phyloP scores from a whole-genome alignment of 2,888 invertebrate genomes.

The Rotaria socialis region DNA sequence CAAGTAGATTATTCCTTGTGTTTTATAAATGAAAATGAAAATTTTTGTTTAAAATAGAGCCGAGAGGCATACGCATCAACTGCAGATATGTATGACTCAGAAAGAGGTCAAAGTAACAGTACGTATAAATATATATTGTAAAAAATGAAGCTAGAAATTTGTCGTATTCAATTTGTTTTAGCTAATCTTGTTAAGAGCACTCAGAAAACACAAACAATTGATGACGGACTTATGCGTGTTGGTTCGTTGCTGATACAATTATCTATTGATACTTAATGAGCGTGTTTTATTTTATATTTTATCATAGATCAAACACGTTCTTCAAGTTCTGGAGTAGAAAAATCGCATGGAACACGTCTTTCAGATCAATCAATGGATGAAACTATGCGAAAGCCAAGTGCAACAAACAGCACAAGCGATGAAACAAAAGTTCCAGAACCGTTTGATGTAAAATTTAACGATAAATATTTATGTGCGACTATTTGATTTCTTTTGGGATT shows the following conservation, averaged over 20 bases:
- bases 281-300: not conserved
- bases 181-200: not conserved
- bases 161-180: not conserved
- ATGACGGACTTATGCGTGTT: not conserved
- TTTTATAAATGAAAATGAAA: too few species aligned
- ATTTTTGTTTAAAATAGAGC: not conserved
- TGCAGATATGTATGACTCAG: not conserved
- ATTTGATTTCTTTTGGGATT: not conserved
- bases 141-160: not conserved
- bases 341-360: slow-evolving; percentile 11
- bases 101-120: slow-evolving; percentile 11
- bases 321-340: not conserved
- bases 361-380: not conserved
- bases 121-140: not conserved
- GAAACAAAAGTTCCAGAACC: slow-evolving; percentile 50
- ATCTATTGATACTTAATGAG: not conserved
- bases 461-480: not conserved
- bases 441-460: not conserved
- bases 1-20: not conserved
- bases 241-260: not conserved
- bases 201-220: not conserved
- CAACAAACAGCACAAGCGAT: slow-evolving; percentile 46
- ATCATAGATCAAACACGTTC: not conserved
- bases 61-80: not conserved
- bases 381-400: not conserved